Conservation (phyloP, 2,888 invertebrate genomes). For the Urechis unicinctus region DNA sequence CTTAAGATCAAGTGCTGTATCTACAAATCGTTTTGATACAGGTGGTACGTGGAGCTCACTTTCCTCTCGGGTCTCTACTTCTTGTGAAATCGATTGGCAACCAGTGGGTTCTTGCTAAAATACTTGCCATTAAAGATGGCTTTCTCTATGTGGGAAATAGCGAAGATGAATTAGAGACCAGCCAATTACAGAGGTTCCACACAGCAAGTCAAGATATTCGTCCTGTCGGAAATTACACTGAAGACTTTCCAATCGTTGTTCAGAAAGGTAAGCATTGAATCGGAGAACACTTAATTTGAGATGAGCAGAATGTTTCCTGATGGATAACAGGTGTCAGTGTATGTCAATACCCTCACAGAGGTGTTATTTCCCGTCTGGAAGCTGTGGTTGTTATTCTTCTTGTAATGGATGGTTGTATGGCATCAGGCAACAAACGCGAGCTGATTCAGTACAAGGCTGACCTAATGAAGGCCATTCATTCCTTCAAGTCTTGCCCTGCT, state of each 20-base stretch:
- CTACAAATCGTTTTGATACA: too few species aligned
- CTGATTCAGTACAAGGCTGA: background rate
- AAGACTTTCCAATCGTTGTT: background rate
- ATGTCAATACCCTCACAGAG: too few species aligned
- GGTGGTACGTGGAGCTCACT: slow-evolving; percentile 11
- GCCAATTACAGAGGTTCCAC: background rate
- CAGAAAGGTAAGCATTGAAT: background rate
- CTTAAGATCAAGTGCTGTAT: too few species aligned
- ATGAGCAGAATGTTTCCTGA: too few species aligned
- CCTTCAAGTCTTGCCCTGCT: background rate
- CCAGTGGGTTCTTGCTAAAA: slow-evolving; percentile 9
- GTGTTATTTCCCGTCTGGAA: too few species aligned
- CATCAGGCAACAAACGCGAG: background rate
- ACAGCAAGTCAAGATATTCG: background rate
- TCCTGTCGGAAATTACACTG: background rate
- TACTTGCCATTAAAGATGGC: background rate
- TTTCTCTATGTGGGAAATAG: background rate
- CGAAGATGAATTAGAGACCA: background rate
- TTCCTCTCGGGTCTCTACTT: slow-evolving; percentile 13
- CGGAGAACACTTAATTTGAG: background rate
- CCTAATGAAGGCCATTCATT: background rate
- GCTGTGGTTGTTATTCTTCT: background rate
- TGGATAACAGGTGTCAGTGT: too few species aligned
- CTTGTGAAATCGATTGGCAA: slow-evolving; percentile 9
- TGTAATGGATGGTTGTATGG: too few species aligned